Evolutionary conservation across 2,113 vertebrate species (phyloP), one percentile per base, ranked within the genome.

Genomic region (Polypterus bichir): DNA sequence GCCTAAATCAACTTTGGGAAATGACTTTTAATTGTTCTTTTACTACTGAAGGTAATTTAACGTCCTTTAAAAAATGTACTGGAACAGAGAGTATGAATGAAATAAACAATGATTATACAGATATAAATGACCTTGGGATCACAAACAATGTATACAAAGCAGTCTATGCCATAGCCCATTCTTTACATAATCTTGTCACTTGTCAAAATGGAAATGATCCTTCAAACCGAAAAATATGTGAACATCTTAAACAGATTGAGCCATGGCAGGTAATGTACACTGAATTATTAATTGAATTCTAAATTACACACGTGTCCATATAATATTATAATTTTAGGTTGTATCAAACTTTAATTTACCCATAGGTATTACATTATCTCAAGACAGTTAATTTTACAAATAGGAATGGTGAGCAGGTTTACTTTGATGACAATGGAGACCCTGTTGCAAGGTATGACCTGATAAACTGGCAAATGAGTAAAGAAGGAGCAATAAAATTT

Each of bases 381-480:
- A 51, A 51, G 48, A 49, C 48, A 10, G 48, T 61, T 11, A 48
- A 52, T 52, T 61, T 61, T 47, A 61, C 51, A 46, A 49, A 44
- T 4, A 61, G 45, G 45, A 10, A 10, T 49, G 48, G 51, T 45
- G 60, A 49, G 11, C 48, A 49, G 10, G n/a, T 49, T 10, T 5
- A 61, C 44, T 61, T 61, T 49, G 48, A 61, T 51, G 51, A 49
- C 5, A 52, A 10, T 9, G 48, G 27, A 27, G 27, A 27, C 27
- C 27, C 27, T 27, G 27, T 27, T 27, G 27, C 27, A 27, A 47
- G 9, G 47, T 62, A 62, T 9, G 60, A 62, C 27, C 9, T 62
- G 3, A 48, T 62, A 9, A 62, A 62, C 60, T 62, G 81, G 80
- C 80, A 86, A 51, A 69, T 71, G 6, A 69, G 59, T 64, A 67